Conservation (phyloP, 2,797 vertebrate genomes). For the Lutjanus campechanus region DNA sequence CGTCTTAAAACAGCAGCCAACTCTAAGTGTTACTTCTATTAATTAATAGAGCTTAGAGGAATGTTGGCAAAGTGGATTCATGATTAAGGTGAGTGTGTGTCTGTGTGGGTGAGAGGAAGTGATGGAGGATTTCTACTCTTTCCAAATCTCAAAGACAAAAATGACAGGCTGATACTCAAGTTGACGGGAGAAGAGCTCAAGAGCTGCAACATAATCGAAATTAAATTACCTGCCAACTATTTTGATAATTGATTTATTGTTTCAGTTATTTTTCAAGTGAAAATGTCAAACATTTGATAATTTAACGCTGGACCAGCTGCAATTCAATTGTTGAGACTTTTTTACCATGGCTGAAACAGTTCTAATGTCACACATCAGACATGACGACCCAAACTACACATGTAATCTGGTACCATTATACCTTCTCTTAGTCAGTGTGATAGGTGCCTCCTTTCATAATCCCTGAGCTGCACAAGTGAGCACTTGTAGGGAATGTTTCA, state of each 20-base stretch:
- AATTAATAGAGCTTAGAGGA: background rate
- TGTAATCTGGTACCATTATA: slow-evolving; percentile 46
- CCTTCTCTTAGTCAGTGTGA: slow-evolving; percentile 52
- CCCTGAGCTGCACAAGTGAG: slow-evolving; percentile 60
- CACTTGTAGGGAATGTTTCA: slow-evolving; percentile 76
- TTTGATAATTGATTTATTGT: no score
- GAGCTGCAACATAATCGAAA: no score
- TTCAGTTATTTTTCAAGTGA: no score
- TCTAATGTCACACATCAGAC: slow-evolving; percentile 15
- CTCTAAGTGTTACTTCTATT: background rate
- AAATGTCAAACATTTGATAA: no score
- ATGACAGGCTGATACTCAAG: background rate
- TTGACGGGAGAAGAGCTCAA: background rate
- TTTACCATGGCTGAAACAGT: background rate
- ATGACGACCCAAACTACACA: background rate
- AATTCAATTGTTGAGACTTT: background rate
- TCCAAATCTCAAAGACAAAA: background rate
- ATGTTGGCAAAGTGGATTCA: background rate
- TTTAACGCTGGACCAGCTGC: no score
- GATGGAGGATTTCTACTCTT: background rate
- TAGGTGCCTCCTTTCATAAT: slow-evolving; percentile 54
- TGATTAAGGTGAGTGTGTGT: background rate
- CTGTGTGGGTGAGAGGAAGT: background rate
- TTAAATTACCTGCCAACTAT: no score
- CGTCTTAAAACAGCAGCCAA: background rate